These are phyloP conservation scores for Thereva unica DNA, from an alignment of 2,888 invertebrate genomes.

Conservation along the genomic window DNA sequence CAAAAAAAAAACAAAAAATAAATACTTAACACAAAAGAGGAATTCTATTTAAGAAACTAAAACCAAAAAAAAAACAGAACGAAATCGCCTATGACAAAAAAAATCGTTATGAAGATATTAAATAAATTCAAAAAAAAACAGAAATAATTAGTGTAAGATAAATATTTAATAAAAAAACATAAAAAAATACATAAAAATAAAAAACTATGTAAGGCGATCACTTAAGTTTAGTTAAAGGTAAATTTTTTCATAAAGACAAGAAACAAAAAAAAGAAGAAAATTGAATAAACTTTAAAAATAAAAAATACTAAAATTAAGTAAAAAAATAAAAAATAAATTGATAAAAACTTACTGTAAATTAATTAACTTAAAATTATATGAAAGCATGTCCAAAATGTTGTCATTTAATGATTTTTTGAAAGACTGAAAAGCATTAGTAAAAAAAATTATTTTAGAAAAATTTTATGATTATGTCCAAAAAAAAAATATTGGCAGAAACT, in stretches of 20 bases:
- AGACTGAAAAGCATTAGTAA: constrained; percentile 11
- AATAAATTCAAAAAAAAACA: background rate
- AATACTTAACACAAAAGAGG: no score
- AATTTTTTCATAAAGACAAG: constrained; percentile 6
- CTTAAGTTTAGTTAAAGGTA: constrained; percentile 13
- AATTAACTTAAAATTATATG: no score
- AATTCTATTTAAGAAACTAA: no score
- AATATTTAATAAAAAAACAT: background rate
- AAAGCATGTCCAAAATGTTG: constrained; percentile 16
- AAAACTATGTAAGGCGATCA: constrained; percentile 8
- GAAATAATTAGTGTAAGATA: background rate
- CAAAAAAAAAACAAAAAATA: no score
- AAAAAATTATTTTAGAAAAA: constrained; percentile 21
- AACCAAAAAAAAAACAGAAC: no score
- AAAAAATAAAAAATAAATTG: no score
- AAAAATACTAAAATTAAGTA: no score
- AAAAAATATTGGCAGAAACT: background rate
- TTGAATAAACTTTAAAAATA: background rate
- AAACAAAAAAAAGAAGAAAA: constrained; percentile 2
- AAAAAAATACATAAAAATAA: background rate
- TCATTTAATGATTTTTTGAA: constrained; percentile 30
- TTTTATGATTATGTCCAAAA: constrained; percentile 12
- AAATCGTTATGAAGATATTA: background rate
- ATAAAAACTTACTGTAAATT: no score
- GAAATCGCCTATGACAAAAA: no score